These are phyloP conservation scores for Drosophila subobscura DNA, from an alignment of 1,140 invertebrate genomes.

Conservation along the genomic window DNA sequence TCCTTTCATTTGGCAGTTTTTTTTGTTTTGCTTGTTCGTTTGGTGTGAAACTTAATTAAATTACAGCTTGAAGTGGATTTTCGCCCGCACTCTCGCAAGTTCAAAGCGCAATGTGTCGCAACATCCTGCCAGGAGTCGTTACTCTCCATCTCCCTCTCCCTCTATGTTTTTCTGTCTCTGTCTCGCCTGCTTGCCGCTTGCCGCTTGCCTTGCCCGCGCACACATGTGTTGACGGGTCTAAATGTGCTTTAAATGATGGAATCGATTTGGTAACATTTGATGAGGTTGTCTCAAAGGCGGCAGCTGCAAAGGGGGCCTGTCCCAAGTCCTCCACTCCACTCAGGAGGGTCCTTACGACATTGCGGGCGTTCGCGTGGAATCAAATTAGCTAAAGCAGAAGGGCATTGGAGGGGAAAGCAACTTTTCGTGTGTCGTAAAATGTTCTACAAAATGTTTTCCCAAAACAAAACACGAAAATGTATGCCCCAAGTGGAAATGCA, in stretches of 20 bases:
- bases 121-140: conserved; percentile 32
- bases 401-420: conserved; percentile 11
- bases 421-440: conserved; percentile 41
- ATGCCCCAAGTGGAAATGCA: conserved; percentile 44
- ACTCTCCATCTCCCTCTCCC: not conserved
- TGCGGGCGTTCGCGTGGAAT: conserved; percentile 18
- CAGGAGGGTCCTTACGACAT: conserved; percentile 1
- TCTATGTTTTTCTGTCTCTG: conserved; percentile 6
- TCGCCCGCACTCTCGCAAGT: conserved; percentile 19
- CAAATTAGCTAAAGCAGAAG: conserved; percentile 27
- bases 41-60: conserved; percentile 54
- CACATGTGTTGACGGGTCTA: conserved; percentile 42
- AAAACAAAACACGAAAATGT: conserved; percentile 20
- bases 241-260: conserved; percentile 59
- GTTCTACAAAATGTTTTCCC: conserved; percentile 16
- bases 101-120: conserved; percentile 55
- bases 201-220: not conserved
- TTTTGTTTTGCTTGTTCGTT: conserved; percentile 36
- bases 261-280: conserved; percentile 63
- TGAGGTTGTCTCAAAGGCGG: conserved; percentile 50
- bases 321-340: not conserved
- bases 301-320: conserved; percentile 25
- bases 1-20: not conserved
- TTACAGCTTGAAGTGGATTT: conserved; percentile 32
- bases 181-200: no score